Evolutionary conservation across 1,140 invertebrate genomes (phyloP), one percentile per base, ranked within the genome.

Genomic region (Drosophila suzukii): DNA sequence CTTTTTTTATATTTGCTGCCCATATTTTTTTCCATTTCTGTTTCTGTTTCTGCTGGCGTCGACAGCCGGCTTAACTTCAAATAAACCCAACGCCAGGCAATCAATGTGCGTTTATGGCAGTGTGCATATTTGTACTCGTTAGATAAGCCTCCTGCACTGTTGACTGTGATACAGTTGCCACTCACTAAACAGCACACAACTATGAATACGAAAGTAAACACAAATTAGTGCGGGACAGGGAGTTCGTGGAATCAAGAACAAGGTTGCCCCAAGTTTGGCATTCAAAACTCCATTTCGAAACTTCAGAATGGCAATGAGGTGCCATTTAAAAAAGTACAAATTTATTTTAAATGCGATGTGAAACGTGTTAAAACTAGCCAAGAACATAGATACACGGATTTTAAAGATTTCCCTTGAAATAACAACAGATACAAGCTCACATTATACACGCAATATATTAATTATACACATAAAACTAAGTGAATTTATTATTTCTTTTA

Each of bases 21-120:
- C 20, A 60, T 60, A 60, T 41, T 41, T 58, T 30, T 36, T 41
- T 57, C 43, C 6, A 17, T 43, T 11, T 43, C 32, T 34, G n/a
- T 75, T 67, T 39, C 59, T 41, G 15, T 36, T 74, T 63, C 30
- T 65, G 36, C 47, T 65, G 65, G 46, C 65, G 47, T 65, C 78
- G 81, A 76, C 58, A 75, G 81, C 75, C 78, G 75, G 83, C 70
- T 74, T 62, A 65, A 77, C 66, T 51, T 71, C 70, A 73, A 75
- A 55, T 67, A 55, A 20, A 27, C 34, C 50, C 57, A 39, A 62
- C 50, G 51, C 51, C 36, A 43, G 20, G 47, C 67, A 71, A 68
- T 60, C 53, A 56, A 75, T 67, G 60, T 85, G 67, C 63, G 41
- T 67, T 13, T 62, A 51, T 17, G 49, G 53, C 44, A 49, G 30